Base-by-base conservation (phyloP, 2,888 invertebrate genomes). In the Amphipyra tragopoginis region DNA sequence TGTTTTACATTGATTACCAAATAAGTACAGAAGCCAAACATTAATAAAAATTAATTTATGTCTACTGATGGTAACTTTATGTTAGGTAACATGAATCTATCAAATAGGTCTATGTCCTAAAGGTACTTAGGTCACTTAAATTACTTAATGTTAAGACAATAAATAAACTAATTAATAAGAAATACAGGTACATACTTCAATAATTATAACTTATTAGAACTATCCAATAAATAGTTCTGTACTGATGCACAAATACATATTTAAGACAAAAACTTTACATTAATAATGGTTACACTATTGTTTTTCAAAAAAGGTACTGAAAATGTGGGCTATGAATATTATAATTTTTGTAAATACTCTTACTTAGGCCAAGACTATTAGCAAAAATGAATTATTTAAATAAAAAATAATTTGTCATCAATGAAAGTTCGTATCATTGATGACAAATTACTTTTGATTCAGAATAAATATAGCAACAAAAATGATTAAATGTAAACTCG, bases 171-270 rank as follows among this genome's bases (percentile, higher is more conserved):
- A 62, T 74, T 63, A 72, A 70, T 78, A 82, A 79, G 71, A 72
- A 77, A 72, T 65, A 82, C 83, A 84, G 83, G 82, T 79, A 82
- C 77, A 74, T 60, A 65, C 60, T 64, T 63, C 54, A 59, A 51
- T 64, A 59, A 59, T 65, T 53, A n/a, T 54, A 57, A 63, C 51
- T 51, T 44, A 39, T 44, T 49, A n/a, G n/a, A n/a, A n/a, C n/a
- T 69, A 57, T 61, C 55, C n/a, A n/a, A n/a, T n/a, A n/a, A 57
- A 57, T 40, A 33, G 42, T 48, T n/a, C n/a, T n/a, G n/a, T n/a
- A n/a, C n/a, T 26, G 15, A 55, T 47, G 43, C 26, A 38, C 14
- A 11, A 44, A 44, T 26, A 2, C 26, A 44, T 36, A 36, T 36
- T 10, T 4, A 10, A 36, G 5, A 36, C 36, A 36, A 36, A 36